These are phyloP conservation scores for Gymnocephalus cernua DNA, from an alignment of 2,113 vertebrate species.

Conservation along the genomic window DNA sequence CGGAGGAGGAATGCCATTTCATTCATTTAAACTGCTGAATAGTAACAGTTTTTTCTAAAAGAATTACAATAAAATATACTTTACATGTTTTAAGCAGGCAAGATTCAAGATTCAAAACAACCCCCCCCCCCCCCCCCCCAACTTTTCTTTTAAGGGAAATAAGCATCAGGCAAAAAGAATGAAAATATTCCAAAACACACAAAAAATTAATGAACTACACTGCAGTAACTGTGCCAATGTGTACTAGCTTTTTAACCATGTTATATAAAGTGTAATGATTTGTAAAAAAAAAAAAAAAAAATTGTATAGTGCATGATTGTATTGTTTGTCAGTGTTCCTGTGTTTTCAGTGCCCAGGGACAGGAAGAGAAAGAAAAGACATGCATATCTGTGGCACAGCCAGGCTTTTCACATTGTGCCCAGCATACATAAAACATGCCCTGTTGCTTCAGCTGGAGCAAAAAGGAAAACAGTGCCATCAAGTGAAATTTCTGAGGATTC, in stretches of 20 bases:
- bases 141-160: slow-evolving; percentile 2
- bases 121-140: too few species aligned
- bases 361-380: slow-evolving; percentile 42
- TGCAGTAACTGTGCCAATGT: slow-evolving; percentile 31
- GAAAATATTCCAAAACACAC: slow-evolving; percentile 19
- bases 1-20: slow-evolving; percentile 92
- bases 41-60: slow-evolving; percentile 87
- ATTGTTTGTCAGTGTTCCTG: slow-evolving; percentile 54
- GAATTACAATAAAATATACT: slow-evolving; percentile 84
- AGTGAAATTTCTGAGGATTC: slow-evolving; percentile 96
- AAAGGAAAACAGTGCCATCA: slow-evolving; percentile 99
- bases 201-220: slow-evolving; percentile 49
- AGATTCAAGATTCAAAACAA: slow-evolving; percentile 18
- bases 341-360: slow-evolving; percentile 66
- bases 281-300: slow-evolving; percentile 14
- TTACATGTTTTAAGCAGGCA: slow-evolving; percentile 14
- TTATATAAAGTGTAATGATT: slow-evolving; percentile 35
- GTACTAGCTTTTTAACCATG: slow-evolving; percentile 45
- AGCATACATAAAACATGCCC: slow-evolving; percentile 81
- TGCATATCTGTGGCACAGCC: slow-evolving; percentile 62
- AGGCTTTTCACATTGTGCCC: slow-evolving; percentile 73
- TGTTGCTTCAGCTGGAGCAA: slow-evolving; percentile 87
- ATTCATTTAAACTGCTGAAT: slow-evolving; percentile 93
- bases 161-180: background rate
- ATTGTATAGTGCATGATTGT: slow-evolving; percentile 31